These are phyloP conservation scores for Platypus cylindrus DNA, from an alignment of 2,888 invertebrate genomes.

Conservation along the genomic window DNA sequence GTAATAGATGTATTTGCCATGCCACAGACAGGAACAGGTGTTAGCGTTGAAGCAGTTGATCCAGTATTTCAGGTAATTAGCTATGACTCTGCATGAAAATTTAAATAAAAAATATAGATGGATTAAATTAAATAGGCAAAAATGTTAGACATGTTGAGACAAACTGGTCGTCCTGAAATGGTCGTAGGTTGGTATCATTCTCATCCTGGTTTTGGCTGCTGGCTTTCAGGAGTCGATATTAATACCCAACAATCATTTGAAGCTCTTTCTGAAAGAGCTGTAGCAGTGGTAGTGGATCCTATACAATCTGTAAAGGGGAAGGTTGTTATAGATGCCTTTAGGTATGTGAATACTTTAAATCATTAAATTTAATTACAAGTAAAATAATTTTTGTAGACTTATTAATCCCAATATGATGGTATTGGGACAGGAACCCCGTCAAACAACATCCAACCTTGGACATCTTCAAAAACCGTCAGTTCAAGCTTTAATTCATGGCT, in stretches of 20 bases:
- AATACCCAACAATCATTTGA: conserved; percentile 99
- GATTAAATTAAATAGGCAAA: conserved; percentile 10
- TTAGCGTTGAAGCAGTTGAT: conserved; percentile 98
- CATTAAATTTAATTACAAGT: neutral
- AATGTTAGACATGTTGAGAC: conserved; percentile 96
- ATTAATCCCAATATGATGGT: conserved; percentile 99
- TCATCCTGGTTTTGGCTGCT: conserved; percentile 99
- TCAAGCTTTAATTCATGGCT: conserved; percentile 95
- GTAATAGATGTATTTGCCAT: conserved; percentile 99
- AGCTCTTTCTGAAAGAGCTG: conserved; percentile 93
- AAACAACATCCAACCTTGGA: conserved; percentile 97
- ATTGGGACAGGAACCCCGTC: conserved; percentile 93
- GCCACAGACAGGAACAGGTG: conserved; percentile 96
- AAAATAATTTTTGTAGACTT: too few species aligned
- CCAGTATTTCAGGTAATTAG: conserved; percentile 92
- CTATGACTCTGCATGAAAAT: conserved; percentile 51
- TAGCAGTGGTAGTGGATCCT: conserved; percentile 98
- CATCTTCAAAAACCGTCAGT: conserved; percentile 98
- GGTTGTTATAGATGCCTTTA: conserved; percentile 98
- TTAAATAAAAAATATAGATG: neutral
- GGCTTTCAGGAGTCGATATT: conserved; percentile 98
- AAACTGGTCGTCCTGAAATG: conserved; percentile 99
- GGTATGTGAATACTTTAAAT: conserved; percentile 22
- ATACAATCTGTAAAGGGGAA: conserved; percentile 99
- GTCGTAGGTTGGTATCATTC: conserved; percentile 96